These are phyloP conservation scores for Oreamnos americanus DNA, from an alignment of 2,113 vertebrate species.

Conservation along the genomic window DNA sequence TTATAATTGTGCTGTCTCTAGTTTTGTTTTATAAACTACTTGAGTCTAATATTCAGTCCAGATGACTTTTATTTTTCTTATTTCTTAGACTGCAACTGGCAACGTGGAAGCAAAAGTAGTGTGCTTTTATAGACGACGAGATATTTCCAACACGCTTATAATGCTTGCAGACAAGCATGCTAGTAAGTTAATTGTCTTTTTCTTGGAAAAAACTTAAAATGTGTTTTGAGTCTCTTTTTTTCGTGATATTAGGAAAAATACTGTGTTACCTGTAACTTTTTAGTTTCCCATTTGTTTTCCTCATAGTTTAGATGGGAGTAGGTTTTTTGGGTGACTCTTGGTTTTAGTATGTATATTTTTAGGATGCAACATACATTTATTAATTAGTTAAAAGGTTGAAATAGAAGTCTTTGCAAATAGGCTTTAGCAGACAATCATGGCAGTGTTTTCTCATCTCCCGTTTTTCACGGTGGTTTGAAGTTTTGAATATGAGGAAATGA, in stretches of 20 bases:
- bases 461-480: neutral
- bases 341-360: constrained; percentile 20
- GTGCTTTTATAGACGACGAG: constrained; percentile 96
- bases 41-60: constrained; percentile 14
- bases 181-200: constrained; percentile 85
- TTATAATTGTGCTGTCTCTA: constrained; percentile 1
- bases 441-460: neutral
- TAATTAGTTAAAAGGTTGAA: constrained; percentile 30
- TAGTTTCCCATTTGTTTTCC: neutral
- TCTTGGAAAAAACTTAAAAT: constrained; percentile 27
- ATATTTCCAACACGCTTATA: constrained; percentile 98
- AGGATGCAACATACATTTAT: neutral
- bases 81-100: constrained; percentile 94
- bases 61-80: constrained; percentile 68
- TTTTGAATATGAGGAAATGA: neutral
- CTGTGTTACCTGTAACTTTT: constrained; percentile 22
- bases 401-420: neutral
- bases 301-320: constrained; percentile 11
- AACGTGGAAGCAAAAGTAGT: constrained; percentile 99
- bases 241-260: neutral
- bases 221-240: neutral
- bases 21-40: constrained; percentile 38
- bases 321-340: constrained; percentile 29
- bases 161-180: constrained; percentile 98
- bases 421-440: neutral